phyloP scores from a whole-genome alignment of 2,113 vertebrate species.

The Cebus imitator region DNA sequence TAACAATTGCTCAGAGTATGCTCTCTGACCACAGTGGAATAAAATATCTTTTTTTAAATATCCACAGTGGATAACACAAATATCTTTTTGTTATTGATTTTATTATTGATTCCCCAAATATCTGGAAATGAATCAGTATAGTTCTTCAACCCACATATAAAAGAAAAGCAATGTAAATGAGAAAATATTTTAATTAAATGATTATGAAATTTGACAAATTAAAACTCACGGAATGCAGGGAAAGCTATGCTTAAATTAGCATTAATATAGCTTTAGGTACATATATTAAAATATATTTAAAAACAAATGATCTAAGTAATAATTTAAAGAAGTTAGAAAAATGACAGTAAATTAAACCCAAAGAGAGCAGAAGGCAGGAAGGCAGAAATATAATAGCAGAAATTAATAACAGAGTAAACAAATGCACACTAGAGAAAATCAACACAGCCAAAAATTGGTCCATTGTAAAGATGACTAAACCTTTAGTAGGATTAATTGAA shows the following conservation, averaged over 20 bases:
- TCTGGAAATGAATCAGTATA: background rate
- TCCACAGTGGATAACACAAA: background rate
- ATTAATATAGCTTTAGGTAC: background rate
- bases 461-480: background rate
- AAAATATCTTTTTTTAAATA: background rate
- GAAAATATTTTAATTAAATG: background rate
- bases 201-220: background rate
- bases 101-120: background rate
- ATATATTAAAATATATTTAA: background rate
- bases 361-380: background rate
- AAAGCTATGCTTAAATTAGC: background rate
- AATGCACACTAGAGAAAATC: background rate
- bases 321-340: background rate
- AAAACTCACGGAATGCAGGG: background rate
- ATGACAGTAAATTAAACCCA: background rate
- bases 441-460: background rate
- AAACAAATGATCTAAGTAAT: background rate
- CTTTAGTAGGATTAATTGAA: background rate
- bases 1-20: background rate
- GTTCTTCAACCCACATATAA: background rate
- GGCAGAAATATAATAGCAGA: background rate
- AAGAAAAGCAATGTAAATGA: background rate
- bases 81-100: no score
- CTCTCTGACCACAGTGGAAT: background rate
- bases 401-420: background rate